phyloP scores from a whole-genome alignment of 2,888 invertebrate genomes.

The Spatulosminthurus flaviceps region DNA sequence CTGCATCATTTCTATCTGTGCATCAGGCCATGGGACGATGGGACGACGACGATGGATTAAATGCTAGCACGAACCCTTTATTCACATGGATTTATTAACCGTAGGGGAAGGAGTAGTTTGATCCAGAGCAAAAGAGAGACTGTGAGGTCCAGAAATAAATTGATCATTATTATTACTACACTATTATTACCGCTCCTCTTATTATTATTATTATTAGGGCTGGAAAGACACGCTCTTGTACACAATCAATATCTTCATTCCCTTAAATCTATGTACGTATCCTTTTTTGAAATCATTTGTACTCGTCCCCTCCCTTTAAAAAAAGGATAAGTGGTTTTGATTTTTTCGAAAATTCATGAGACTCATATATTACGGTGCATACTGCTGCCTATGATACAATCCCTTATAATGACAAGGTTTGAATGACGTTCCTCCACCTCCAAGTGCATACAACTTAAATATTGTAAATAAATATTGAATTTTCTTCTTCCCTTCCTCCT shows the following conservation, averaged over 20 bases:
- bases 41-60: not conserved
- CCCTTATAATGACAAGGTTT: no score
- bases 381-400: no score
- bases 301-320: no score
- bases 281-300: no score
- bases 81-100: not conserved
- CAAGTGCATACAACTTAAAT: no score
- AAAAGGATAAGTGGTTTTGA: no score
- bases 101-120: conserved; percentile 1
- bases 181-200: conserved; percentile 33
- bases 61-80: conserved; percentile 14
- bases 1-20: not conserved
- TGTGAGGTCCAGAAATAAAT: conserved; percentile 28
- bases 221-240: not conserved
- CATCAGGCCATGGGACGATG: not conserved
- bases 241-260: no score
- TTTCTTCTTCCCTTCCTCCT: not conserved
- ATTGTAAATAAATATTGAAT: conserved; percentile 10
- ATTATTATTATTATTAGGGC: not conserved
- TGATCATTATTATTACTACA: conserved; percentile 30
- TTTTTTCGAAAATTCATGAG: no score
- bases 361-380: no score
- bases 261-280: no score
- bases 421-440: no score
- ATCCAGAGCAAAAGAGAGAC: not conserved